phyloP scores from a whole-genome alignment of 2,113 vertebrate genomes.

The Elgaria multicarinata region DNA sequence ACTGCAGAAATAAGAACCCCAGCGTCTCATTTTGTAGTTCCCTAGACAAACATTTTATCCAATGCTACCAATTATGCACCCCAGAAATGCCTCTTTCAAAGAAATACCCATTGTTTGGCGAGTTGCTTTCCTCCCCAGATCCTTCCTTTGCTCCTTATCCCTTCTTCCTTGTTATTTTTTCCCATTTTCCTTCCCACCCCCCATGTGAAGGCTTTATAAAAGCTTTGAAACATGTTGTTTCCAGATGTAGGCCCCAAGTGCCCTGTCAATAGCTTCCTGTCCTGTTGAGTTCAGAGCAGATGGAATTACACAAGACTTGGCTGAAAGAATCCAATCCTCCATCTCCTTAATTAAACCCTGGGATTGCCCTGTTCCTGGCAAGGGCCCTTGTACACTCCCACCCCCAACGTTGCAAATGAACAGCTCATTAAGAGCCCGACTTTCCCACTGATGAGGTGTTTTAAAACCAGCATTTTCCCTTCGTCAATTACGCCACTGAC shows the following conservation, averaged over 20 bases:
- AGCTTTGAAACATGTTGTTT: slow-evolving; percentile 77
- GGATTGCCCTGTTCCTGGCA: slow-evolving; percentile 60
- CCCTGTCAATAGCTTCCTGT: slow-evolving; percentile 68
- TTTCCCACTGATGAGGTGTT: slow-evolving; percentile 67
- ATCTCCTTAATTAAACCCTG: slow-evolving; percentile 59
- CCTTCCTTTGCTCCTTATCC: slow-evolving; percentile 14
- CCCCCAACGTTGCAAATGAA: slow-evolving; percentile 61
- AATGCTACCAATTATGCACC: slow-evolving; percentile 32
- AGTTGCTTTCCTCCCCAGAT: fast-evolving
- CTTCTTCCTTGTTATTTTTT: neutral
- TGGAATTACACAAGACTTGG: slow-evolving; percentile 57
- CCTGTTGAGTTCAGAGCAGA: slow-evolving; percentile 49
- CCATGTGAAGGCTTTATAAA: slow-evolving; percentile 69
- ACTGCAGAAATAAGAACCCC: neutral
- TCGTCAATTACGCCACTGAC: slow-evolving; percentile 40
- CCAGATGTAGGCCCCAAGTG: slow-evolving; percentile 73
- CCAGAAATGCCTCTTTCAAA: slow-evolving; percentile 18
- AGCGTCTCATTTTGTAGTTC: slow-evolving; percentile 16
- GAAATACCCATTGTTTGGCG: slow-evolving; percentile 23
- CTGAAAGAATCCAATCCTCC: slow-evolving; percentile 33
- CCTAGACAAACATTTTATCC: slow-evolving; percentile 32
- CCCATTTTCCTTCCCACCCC: slow-evolving; percentile 32
- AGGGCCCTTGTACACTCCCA: slow-evolving; percentile 45
- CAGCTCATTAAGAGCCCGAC: slow-evolving; percentile 57
- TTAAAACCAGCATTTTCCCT: slow-evolving; percentile 26